Evolutionary conservation across 2,888 invertebrate genomes (phyloP).

Genomic region (Tetropium fuscum): DNA sequence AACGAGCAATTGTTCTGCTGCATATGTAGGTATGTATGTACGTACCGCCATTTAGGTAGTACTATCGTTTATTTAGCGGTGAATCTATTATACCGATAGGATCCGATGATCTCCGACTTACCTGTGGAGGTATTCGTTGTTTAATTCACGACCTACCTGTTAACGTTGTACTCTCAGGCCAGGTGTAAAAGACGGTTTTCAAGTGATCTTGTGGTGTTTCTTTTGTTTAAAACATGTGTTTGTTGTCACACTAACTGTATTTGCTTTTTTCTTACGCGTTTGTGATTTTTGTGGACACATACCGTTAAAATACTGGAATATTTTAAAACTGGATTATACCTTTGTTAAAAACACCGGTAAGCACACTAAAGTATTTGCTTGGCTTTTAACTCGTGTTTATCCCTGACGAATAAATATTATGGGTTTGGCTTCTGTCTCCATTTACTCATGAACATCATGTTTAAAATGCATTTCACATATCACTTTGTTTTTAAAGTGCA

Average conservation of each 20-base stretch:
- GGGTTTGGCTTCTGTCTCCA: no score
- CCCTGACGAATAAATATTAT: no score
- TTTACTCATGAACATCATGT: no score
- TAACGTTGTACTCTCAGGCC: conserved; percentile 43
- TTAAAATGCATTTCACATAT: no score
- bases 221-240: conserved; percentile 43
- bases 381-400: neutral
- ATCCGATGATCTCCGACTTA: conserved; percentile 41
- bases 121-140: conserved; percentile 38
- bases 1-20: neutral
- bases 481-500: no score
- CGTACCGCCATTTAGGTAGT: conserved; percentile 7
- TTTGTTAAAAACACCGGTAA: conserved; percentile 40
- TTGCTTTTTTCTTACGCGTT: conserved; percentile 22
- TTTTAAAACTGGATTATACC: conserved; percentile 44
- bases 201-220: conserved; percentile 31
- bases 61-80: conserved; percentile 25
- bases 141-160: conserved; percentile 46
- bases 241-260: conserved; percentile 20
- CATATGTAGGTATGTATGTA: neutral
- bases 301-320: conserved; percentile 21
- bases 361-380: conserved; percentile 10
- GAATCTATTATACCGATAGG: conserved; percentile 34
- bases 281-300: conserved; percentile 25
- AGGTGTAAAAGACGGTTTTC: conserved; percentile 49